A percentile compares a stretch with the other conserved stretches of the same genome.
Evolutionary conservation across 2,797 vertebrate genomes (phyloP).

Genomic region (Anguilla obscura): DNA sequence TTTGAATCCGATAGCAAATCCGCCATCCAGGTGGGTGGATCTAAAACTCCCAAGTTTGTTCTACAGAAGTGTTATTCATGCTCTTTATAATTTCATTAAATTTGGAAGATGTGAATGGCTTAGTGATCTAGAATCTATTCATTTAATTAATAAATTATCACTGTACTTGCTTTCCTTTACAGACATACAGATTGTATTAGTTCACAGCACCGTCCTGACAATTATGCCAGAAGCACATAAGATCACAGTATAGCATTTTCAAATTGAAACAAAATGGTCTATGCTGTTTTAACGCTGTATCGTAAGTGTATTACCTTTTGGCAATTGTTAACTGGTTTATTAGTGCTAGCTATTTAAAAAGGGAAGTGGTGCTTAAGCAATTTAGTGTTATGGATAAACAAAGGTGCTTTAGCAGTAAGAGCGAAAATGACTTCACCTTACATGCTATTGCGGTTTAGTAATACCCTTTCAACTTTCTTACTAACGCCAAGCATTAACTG

Average conservation of each 20-base stretch:
- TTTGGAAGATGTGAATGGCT: not conserved
- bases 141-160: not conserved
- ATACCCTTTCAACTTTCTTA: not conserved
- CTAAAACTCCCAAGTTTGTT: not conserved
- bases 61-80: not conserved
- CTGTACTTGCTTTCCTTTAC: not conserved
- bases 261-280: not conserved
- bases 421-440: not conserved
- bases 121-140: not conserved
- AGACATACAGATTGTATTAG: not conserved
- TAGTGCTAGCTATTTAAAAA: not conserved
- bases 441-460: not conserved
- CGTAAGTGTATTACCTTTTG: not conserved
- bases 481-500: not conserved
- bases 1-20: not conserved
- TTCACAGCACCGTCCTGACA: not conserved
- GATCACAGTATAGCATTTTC: not conserved
- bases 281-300: not conserved
- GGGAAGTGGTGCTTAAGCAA: not conserved
- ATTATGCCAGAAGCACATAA: not conserved
- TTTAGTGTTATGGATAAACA: not conserved
- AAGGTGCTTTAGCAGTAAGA: not conserved
- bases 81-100: not conserved
- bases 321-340: not conserved
- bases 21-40: not conserved